Percentiles rank a stretch among this genome's conserved stretches.
Conservation (phyloP, 2,797 vertebrate species). For the Ispidina picta region DNA sequence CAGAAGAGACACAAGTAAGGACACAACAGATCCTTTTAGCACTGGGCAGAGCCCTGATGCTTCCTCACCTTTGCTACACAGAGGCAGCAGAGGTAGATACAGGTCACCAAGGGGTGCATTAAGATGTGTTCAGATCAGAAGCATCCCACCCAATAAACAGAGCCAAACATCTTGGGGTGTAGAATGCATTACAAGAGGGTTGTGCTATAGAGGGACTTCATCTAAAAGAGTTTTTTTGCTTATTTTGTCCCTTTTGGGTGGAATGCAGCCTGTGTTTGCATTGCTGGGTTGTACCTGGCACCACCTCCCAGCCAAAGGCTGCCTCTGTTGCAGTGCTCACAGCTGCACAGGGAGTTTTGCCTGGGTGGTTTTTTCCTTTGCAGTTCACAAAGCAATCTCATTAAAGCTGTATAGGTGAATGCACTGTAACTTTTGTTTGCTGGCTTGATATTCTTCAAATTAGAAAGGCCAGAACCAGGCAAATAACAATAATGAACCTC, state of each 20-base stretch:
- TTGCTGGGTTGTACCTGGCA: not conserved
- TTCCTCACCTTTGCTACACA: not conserved
- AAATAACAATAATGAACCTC: not conserved
- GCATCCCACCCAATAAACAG: not conserved
- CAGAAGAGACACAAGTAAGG: slow-evolving; percentile 86
- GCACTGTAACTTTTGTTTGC: not conserved
- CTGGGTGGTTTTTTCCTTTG: not conserved
- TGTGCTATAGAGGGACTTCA: not conserved
- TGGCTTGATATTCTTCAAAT: not conserved
- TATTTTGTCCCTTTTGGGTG: not conserved
- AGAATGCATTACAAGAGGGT: not conserved
- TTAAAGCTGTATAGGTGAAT: not conserved
- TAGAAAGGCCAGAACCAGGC: not conserved
- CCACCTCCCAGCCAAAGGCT: not conserved
- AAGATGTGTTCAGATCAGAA: not conserved
- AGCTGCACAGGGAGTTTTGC: not conserved
- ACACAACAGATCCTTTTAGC: not conserved
- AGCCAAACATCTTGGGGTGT: not conserved
- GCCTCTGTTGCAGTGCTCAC: not conserved
- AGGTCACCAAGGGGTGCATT: not conserved
- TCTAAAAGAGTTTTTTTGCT: not conserved
- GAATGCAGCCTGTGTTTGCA: not conserved
- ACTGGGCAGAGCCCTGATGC: not conserved
- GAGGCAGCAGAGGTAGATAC: not conserved
- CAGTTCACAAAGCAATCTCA: not conserved